These are phyloP conservation scores for Drosophila mettleri DNA, from an alignment of 2,888 invertebrate genomes.

Conservation along the genomic window DNA sequence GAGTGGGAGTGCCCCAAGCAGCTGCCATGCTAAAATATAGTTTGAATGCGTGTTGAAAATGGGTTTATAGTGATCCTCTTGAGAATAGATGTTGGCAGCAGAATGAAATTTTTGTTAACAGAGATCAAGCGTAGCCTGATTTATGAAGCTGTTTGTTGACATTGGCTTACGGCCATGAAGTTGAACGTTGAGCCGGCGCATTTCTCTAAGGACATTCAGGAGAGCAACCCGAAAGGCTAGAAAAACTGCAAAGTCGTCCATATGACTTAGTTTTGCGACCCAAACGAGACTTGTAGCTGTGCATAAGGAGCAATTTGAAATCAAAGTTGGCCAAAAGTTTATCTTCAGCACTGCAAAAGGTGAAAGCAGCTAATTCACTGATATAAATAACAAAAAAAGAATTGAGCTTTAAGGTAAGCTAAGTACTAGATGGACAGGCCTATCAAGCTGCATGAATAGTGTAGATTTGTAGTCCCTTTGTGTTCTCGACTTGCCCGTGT, in stretches of 20 bases:
- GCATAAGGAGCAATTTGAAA: background rate
- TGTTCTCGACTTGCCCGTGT: conserved; percentile 30
- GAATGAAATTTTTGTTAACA: conserved; percentile 6
- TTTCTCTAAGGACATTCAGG: conserved; percentile 16
- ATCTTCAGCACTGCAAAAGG: background rate
- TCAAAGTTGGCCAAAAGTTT: background rate
- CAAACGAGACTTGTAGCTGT: background rate
- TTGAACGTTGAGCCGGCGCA: conserved; percentile 2
- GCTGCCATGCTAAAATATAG: conserved; percentile 43
- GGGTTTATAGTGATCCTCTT: conserved; percentile 67
- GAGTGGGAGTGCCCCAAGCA: background rate
- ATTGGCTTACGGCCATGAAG: conserved; percentile 26
- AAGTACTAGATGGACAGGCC: too few species aligned
- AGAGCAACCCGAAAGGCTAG: background rate
- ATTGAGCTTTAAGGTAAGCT: background rate
- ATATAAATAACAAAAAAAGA: background rate
- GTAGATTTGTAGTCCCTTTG: conserved; percentile 21
- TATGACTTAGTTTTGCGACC: background rate
- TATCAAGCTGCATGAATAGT: too few species aligned
- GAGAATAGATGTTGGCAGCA: conserved; percentile 49
- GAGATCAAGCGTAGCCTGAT: conserved; percentile 53
- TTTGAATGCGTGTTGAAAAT: conserved; percentile 57
- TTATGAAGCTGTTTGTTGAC: conserved; percentile 59
- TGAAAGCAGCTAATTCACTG: background rate
- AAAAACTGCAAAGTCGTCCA: background rate